Conservation (phyloP, 2,888 invertebrate species). For the Pyrrhia umbra region DNA sequence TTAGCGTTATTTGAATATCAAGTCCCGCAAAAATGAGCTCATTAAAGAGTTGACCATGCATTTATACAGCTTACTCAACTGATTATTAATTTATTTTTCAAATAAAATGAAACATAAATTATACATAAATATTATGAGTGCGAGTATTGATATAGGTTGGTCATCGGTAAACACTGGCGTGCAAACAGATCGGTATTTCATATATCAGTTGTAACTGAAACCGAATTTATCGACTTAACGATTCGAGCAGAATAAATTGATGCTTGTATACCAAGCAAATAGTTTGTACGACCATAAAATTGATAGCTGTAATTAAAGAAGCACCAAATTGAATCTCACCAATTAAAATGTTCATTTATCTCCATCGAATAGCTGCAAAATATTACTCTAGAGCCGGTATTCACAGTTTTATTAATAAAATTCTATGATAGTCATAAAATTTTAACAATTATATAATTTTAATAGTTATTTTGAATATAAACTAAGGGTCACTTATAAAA, state of each 20-base stretch:
- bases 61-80: not conserved
- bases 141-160: not conserved
- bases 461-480: too few relatives aligned
- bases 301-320: constrained; percentile 57
- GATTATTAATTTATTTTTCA: not conserved
- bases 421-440: not conserved
- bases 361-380: constrained; percentile 23
- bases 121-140: not conserved
- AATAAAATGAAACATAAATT: not conserved
- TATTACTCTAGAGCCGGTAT: constrained; percentile 5
- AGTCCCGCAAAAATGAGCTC: not conserved
- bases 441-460: too few relatives aligned
- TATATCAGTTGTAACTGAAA: constrained; percentile 16
- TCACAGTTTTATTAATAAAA: not conserved
- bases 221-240: constrained; percentile 35
- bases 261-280: constrained; percentile 34
- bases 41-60: not conserved
- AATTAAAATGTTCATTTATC: constrained; percentile 53
- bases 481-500: too few relatives aligned
- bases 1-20: not conserved
- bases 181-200: constrained; percentile 10
- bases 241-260: constrained; percentile 42
- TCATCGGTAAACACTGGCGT: not conserved
- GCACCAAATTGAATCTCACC: constrained; percentile 39
- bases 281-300: constrained; percentile 50